Evolutionary conservation across 2,888 invertebrate genomes (phyloP).

Genomic region (Hirtodrosophila alboralis): DNA sequence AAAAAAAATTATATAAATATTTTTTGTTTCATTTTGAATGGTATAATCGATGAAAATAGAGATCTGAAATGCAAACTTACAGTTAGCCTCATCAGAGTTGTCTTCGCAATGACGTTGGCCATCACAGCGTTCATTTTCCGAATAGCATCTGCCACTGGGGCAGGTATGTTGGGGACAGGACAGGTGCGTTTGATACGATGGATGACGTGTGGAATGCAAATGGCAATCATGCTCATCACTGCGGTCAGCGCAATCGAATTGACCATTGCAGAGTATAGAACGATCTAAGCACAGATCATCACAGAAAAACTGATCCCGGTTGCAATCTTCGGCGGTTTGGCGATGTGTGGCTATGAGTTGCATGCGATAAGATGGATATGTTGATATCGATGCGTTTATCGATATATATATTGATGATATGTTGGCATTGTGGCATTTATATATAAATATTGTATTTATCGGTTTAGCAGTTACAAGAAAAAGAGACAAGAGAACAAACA

Average conservation of each 20-base stretch:
- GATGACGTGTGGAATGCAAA: slow-evolving; percentile 50
- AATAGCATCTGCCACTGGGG: slow-evolving; percentile 85
- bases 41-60: too few species aligned
- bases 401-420: slow-evolving; percentile 25
- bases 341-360: slow-evolving; percentile 68
- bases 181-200: slow-evolving; percentile 27
- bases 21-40: not conserved
- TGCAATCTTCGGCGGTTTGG: slow-evolving; percentile 79
- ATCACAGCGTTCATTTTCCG: slow-evolving; percentile 85
- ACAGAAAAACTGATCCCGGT: slow-evolving; percentile 85
- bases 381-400: slow-evolving; percentile 21
- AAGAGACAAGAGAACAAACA: slow-evolving; percentile 50
- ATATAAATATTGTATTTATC: slow-evolving; percentile 7
- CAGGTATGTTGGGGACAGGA: slow-evolving; percentile 85
- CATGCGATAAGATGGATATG: slow-evolving; percentile 33
- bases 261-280: slow-evolving; percentile 87
- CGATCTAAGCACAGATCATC: slow-evolving; percentile 87
- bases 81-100: slow-evolving; percentile 86
- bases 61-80: slow-evolving; percentile 81
- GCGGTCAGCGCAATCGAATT: slow-evolving; percentile 86
- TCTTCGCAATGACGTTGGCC: slow-evolving; percentile 86
- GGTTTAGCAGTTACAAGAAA: slow-evolving; percentile 38
- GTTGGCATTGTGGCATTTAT: slow-evolving; percentile 13
- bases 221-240: slow-evolving; percentile 86
- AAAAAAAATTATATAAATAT: too few species aligned